Evolutionary conservation across 2,113 vertebrate species (phyloP).

Genomic region (Phrynosoma blainvillii): DNA sequence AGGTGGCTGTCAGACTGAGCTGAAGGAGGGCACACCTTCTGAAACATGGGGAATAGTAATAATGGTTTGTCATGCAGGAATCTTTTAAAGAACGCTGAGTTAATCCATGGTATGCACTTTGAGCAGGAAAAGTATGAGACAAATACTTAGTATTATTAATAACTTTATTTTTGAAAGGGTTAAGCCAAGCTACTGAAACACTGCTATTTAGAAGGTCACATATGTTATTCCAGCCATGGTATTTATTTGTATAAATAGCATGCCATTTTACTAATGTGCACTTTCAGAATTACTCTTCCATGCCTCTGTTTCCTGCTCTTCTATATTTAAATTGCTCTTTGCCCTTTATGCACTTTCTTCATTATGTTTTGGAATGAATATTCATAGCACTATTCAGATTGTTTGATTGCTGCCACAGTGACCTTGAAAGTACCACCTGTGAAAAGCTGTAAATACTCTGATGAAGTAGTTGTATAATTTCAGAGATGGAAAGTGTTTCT

Average conservation of each 20-base stretch:
- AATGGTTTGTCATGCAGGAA: no score
- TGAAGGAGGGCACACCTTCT: no score
- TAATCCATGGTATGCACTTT: background rate
- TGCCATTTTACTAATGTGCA: constrained; percentile 55
- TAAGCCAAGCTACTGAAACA: constrained; percentile 45
- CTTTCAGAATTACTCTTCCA: constrained; percentile 63
- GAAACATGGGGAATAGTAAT: no score
- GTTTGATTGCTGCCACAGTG: constrained; percentile 61
- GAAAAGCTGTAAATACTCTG: constrained; percentile 29
- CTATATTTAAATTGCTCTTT: constrained; percentile 70
- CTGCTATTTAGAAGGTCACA: constrained; percentile 48
- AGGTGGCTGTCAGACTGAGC: no score
- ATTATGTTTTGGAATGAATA: constrained; percentile 65
- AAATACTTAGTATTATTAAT: constrained; percentile 2
- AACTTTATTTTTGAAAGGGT: constrained; percentile 11
- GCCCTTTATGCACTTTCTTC: constrained; percentile 57
- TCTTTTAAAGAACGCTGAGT: background rate
- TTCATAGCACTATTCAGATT: constrained; percentile 54
- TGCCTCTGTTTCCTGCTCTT: constrained; percentile 60
- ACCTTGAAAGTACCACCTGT: constrained; percentile 60
- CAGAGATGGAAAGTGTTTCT: background rate
- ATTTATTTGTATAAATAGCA: constrained; percentile 69
- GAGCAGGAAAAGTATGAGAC: background rate
- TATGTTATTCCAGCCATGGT: constrained; percentile 28
- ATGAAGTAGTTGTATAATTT: constrained; percentile 34